Percentiles rank a stretch among this genome's conserved stretches.
These are phyloP conservation scores for Crepidodera aurea DNA, from an alignment of 2,888 invertebrate genomes.

Conservation along the genomic window DNA sequence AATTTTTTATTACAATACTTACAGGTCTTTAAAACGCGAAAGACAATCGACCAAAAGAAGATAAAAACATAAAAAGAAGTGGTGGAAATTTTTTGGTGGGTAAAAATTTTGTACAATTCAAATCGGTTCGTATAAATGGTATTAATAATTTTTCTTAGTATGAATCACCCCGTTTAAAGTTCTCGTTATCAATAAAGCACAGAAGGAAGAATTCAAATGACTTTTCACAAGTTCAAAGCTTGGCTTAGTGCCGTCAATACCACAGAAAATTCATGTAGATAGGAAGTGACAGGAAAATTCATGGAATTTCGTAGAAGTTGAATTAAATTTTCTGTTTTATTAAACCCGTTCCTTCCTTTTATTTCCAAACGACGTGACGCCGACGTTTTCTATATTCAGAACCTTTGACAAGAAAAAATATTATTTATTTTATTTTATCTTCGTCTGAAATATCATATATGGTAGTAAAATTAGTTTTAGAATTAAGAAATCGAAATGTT, in stretches of 20 bases:
- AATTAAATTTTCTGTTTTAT: conserved; percentile 44
- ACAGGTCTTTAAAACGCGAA: too few relatives aligned
- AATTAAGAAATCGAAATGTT: too few relatives aligned
- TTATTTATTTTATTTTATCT: too few relatives aligned
- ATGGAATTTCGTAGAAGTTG: conserved; percentile 41
- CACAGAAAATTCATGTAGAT: conserved; percentile 30
- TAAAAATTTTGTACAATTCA: too few relatives aligned
- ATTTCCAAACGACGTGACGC: conserved; percentile 5
- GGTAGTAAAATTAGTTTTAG: too few relatives aligned
- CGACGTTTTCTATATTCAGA: background rate
- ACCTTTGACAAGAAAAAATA: background rate
- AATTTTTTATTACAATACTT: too few relatives aligned
- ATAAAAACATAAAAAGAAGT: too few relatives aligned
- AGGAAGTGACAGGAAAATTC: conserved; percentile 42
- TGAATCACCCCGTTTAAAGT: background rate
- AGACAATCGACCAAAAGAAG: too few relatives aligned
- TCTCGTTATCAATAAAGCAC: conserved; percentile 2
- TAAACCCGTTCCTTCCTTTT: conserved; percentile 34
- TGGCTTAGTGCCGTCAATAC: conserved; percentile 12
- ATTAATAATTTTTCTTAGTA: background rate
- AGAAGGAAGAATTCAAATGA: conserved; percentile 8
- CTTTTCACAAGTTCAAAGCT: conserved; percentile 4
- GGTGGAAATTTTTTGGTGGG: too few relatives aligned
- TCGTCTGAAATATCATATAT: too few relatives aligned
- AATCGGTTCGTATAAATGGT: too few relatives aligned